phyloP scores from a whole-genome alignment of 2,113 vertebrate species.

The Terrapene triunguis region DNA sequence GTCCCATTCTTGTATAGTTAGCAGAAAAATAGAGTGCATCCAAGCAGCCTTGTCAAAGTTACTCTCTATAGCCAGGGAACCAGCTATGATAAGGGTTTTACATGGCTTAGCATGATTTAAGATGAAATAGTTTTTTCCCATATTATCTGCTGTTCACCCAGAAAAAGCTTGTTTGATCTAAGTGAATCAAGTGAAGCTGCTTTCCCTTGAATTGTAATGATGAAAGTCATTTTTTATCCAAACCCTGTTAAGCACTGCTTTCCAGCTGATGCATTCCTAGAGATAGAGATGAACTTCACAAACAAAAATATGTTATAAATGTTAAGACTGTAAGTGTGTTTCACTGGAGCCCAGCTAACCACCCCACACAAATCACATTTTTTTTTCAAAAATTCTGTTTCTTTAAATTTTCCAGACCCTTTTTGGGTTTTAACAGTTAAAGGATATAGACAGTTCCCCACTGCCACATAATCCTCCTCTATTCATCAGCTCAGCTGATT shows the following conservation, averaged over 20 bases:
- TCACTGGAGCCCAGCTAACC: not conserved
- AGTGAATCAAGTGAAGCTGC: conserved; percentile 1
- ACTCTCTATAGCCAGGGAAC: conserved; percentile 54
- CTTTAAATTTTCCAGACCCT: not conserved
- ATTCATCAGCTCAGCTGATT: not conserved
- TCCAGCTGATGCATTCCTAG: not conserved
- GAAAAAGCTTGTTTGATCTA: conserved; percentile 51
- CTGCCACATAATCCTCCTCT: not conserved
- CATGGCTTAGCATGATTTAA: conserved; percentile 65
- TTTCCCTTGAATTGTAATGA: conserved; percentile 47
- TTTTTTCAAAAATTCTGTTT: accelerated
- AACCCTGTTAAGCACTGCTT: not conserved
- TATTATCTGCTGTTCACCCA: conserved; percentile 29
- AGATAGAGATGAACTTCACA: not conserved
- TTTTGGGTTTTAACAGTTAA: not conserved
- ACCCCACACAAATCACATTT: not conserved
- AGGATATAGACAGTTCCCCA: not conserved
- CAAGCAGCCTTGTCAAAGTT: conserved; percentile 21
- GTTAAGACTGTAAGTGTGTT: not conserved
- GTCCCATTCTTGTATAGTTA: conserved; percentile 37
- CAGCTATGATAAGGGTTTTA: conserved; percentile 60
- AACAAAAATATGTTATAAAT: not conserved
- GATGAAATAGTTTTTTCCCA: conserved; percentile 29
- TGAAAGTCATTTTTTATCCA: conserved; percentile 25
- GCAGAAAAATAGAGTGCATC: conserved; percentile 22